These are phyloP conservation scores for Drosophila simulans DNA, from an alignment of 1,140 invertebrate species.

Conservation along the genomic window DNA sequence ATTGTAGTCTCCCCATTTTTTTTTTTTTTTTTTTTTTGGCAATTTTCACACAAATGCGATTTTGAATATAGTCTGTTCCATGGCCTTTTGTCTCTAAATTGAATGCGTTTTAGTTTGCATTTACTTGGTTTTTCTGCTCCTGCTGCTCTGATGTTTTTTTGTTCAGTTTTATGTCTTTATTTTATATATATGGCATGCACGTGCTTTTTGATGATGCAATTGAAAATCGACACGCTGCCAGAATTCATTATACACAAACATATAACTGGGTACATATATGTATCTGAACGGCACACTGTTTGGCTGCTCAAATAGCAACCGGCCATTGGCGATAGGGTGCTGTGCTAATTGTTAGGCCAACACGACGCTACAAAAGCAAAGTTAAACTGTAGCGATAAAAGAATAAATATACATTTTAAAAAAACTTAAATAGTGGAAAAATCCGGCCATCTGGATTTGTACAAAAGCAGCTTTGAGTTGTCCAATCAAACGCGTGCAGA, in stretches of 20 bases:
- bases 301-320: constrained; percentile 36
- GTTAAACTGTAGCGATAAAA: constrained; percentile 30
- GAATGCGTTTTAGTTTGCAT: constrained; percentile 52
- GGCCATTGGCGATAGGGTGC: constrained; percentile 42
- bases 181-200: constrained; percentile 18
- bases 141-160: neutral
- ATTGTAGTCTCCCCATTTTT: constrained; percentile 13
- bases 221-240: constrained; percentile 27
- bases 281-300: constrained; percentile 15
- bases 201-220: constrained; percentile 57
- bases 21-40: constrained; percentile 8
- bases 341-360: constrained; percentile 68
- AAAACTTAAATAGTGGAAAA: constrained; percentile 22
- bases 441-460: constrained; percentile 8
- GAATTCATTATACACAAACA: constrained; percentile 33
- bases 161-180: neutral
- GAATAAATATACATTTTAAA: constrained; percentile 25
- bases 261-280: constrained; percentile 1
- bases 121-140: constrained; percentile 9
- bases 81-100: constrained; percentile 38
- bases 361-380: constrained; percentile 58
- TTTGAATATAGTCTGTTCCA: constrained; percentile 39
- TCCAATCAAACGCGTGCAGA: constrained; percentile 10
- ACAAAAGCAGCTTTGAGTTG: constrained; percentile 9
- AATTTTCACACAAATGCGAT: constrained; percentile 51